Base-by-base conservation (phyloP, 2,888 invertebrate species). In the Arctia plantaginis region DNA sequence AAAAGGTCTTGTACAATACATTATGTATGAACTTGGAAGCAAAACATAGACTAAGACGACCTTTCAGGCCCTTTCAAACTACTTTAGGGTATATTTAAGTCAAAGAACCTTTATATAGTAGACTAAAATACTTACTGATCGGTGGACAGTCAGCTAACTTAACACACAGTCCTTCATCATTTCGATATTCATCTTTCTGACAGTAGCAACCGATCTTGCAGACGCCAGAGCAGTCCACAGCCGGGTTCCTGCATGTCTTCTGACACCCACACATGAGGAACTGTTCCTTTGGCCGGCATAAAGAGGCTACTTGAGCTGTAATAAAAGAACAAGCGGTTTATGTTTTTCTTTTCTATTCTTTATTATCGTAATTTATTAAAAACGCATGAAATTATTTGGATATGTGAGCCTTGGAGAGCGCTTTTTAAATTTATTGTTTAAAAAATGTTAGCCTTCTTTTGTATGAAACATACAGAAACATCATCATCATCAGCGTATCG, bases 201-300 rank as follows among this genome's bases (percentile, higher is more conserved):
- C 94, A 94, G 86, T 88, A 94, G 87, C 94, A 94, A 69, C 94
- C 94, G 0, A 81, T 76, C 55, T 84, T 79, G 83, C 94, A 94
- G 30, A 91, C 87, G 1, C 85, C 92, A 27, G 80, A 74, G 85
- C 94, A 94, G 62, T 86, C 76, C 0, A 92, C 93, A 3, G 79
- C 89, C 0, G 94, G 93, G 20, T 91, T 84, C 1, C 79, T 71
- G 77, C 94, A 94, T 51, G 92, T 91, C 81, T 86, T 87, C 70
- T 91, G 93, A 74, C 94, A 94, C 0, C 93, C 93, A 74, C 94
- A 94, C 0, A 78, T 66, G 1, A 92, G 88, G 51, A 92, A 86
- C 13, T 90, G 81, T 85, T 94, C 94, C 67, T 91, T 89, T 0
- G 91, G 74, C 0, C 91, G 85, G 73, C 93, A 93, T 4, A 93